Evolutionary conservation across 1,140 invertebrate genomes (phyloP).

Genomic region (Lepidurus couesii): DNA sequence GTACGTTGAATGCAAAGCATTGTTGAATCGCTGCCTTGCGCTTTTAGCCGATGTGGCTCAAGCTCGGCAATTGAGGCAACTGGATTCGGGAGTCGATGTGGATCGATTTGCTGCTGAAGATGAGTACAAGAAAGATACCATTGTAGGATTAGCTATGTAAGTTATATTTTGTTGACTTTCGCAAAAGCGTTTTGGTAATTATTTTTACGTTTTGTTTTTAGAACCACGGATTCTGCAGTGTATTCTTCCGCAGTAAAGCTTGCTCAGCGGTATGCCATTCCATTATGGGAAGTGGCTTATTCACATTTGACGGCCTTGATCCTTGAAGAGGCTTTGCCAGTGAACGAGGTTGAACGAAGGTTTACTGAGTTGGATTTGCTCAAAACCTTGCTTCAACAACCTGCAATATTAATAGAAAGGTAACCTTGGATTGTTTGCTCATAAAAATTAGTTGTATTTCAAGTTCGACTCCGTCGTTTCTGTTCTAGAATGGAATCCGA

Average conservation of each 20-base stretch:
- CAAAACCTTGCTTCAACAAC: neutral
- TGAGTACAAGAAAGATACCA: conserved; percentile 50
- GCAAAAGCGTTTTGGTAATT: neutral
- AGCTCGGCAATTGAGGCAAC: conserved; percentile 44
- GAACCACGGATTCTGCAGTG: conserved; percentile 29
- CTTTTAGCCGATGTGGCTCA: conserved; percentile 47
- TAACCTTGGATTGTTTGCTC: neutral
- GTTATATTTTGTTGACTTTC: conserved; percentile 35
- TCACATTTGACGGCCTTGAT: conserved; percentile 32
- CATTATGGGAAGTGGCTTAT: conserved; percentile 31
- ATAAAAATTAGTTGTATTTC: neutral
- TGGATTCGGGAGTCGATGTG: conserved; percentile 49
- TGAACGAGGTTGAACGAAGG: neutral
- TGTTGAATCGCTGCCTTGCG: neutral
- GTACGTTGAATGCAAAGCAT: neutral
- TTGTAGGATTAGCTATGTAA: conserved; percentile 51
- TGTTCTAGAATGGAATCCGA: conserved; percentile 12
- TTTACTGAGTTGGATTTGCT: conserved; percentile 21
- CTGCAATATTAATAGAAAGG: neutral
- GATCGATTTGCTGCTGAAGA: conserved; percentile 47
- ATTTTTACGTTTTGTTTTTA: neutral
- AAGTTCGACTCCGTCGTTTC: neutral
- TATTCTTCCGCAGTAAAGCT: conserved; percentile 31
- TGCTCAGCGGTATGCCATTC: conserved; percentile 27
- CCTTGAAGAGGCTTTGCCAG: conserved; percentile 24